Base-by-base conservation (phyloP, 2,113 vertebrate species). In the Cyphomyrus plagiostoma region DNA sequence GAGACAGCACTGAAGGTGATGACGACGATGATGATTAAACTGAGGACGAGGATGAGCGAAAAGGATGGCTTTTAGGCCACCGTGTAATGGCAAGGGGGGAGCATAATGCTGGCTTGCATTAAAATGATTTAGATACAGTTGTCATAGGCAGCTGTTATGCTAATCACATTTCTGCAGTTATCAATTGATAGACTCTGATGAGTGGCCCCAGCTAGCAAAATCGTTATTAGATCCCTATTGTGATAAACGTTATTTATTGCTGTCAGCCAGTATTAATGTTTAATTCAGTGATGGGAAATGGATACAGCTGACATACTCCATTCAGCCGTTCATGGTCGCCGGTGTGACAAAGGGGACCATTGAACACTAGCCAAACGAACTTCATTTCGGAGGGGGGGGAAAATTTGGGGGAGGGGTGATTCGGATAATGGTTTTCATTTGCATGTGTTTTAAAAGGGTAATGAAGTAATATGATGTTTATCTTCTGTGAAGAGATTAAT, bases 391-490 rank as follows among this genome's bases (percentile, higher is more conserved):
- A 30, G 26, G 94, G 93, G 88, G 94, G 94, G 95, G 95, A 95
- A 96, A 82, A 83, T 85, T 88, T 92, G 83, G 93, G 90, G 87
- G 95, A 94, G 96, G 96, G 92, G 58, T 93, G 89, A 88, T 95
- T 94, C 95, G 96, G 91, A 96, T 97, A 97, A 97, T 97, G 96
- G 96, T 95, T 96, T 96, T 96, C 96, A 99, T 98, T 97, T 98
- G 97, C 97, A 98, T 97, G 96, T 97, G 97, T 97, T 98, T 98
- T 97, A 97, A 98, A 98, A 98, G 97, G 97, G 96, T 98, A 98
- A 99, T 98, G 97, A 98, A 98, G 97, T 98, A 98, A 98, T 97
- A 97, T 97, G 97, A 98, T 98, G 97, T 98, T 98, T 98, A 98
- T 98, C 97, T 98, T 97, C 95, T 95, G 96, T 96, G 96, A 97